phyloP scores from a whole-genome alignment of 2,797 vertebrate species.

The Petrocephalus schoutedeni region DNA sequence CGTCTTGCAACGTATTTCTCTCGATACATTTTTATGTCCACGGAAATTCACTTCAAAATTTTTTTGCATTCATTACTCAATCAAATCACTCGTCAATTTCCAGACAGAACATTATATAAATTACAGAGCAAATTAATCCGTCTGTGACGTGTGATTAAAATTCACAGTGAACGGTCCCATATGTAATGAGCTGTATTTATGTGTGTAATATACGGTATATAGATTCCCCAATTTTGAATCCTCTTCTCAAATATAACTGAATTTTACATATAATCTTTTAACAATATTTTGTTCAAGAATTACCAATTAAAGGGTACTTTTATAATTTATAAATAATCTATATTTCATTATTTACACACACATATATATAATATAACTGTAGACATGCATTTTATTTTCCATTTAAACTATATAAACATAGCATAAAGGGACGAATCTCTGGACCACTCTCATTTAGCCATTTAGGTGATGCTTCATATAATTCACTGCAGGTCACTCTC shows the following conservation, averaged over 20 bases:
- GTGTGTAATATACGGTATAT: background rate
- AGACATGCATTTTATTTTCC: background rate
- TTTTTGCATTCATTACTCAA: background rate
- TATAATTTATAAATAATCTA: background rate
- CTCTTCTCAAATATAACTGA: background rate
- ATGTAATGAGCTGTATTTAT: conserved; percentile 10
- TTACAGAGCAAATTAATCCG: background rate
- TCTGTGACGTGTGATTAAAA: background rate
- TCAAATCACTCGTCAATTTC: background rate
- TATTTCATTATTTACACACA: background rate
- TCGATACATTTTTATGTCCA: background rate
- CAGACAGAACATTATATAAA: conserved; percentile 6
- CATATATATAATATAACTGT: background rate
- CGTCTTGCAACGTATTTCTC: background rate
- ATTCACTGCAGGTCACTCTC: background rate
- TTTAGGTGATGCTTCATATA: background rate
- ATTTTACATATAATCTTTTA: conserved; percentile 8
- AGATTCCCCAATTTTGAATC: background rate
- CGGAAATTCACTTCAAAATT: background rate
- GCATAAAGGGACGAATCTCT: background rate
- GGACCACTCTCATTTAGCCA: background rate
- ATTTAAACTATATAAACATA: background rate
- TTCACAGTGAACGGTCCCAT: background rate
- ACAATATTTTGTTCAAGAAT: conserved; percentile 4
- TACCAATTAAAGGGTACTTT: background rate